Conservation (phyloP, 2,888 invertebrate genomes). For the Plusia festucae region DNA sequence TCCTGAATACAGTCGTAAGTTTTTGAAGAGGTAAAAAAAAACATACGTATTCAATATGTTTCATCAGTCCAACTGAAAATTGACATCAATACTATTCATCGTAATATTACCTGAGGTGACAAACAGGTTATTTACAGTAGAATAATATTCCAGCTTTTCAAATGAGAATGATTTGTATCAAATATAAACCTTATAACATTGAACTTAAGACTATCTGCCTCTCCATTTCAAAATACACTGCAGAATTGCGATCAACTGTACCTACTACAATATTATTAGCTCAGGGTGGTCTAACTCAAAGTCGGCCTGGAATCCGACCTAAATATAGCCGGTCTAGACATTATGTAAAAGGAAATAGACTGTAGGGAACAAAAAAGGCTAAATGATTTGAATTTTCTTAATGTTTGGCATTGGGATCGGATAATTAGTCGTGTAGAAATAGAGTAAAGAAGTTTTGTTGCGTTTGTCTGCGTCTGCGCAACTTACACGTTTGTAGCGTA, state of each 20-base stretch:
- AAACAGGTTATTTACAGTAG: no score
- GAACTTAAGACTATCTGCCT: no score
- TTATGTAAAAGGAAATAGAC: conserved; percentile 59
- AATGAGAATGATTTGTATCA: no score
- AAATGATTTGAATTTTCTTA: conserved; percentile 59
- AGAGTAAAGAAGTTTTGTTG: conserved; percentile 47
- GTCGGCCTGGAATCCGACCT: conserved; percentile 24
- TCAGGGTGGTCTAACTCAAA: conserved; percentile 20
- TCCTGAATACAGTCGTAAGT: no score
- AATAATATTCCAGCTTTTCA: no score
- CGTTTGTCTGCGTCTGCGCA: conserved; percentile 55
- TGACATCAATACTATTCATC: no score
- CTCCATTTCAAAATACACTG: no score
- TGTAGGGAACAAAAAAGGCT: conserved; percentile 47
- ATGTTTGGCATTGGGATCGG: conserved; percentile 68
- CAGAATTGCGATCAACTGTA: not conserved
- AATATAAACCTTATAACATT: no score
- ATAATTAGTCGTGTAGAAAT: conserved; percentile 69
- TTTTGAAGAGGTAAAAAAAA: no score
- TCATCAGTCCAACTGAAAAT: no score
- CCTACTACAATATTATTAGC: not conserved
- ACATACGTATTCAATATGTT: no score
- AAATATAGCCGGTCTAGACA: conserved; percentile 55
- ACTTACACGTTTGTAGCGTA: conserved; percentile 61
- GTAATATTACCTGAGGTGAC: no score